phyloP scores from a whole-genome alignment of 2,797 vertebrate genomes.

The Poecilia gillii region DNA sequence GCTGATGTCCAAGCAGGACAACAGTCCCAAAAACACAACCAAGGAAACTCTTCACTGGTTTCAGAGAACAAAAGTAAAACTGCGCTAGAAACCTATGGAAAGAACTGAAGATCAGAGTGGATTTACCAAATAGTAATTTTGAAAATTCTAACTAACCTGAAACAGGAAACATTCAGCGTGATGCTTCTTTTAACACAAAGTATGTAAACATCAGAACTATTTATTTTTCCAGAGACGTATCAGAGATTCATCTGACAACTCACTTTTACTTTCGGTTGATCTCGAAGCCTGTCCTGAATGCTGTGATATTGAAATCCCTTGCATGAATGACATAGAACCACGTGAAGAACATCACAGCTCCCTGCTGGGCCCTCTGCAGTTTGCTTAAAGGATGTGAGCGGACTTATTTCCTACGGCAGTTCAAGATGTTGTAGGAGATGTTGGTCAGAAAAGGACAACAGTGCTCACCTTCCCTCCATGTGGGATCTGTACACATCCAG shows the following conservation, averaged over 20 bases:
- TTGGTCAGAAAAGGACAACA: not conserved
- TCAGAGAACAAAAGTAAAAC: not conserved
- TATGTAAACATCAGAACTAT: not conserved
- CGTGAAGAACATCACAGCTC: not conserved
- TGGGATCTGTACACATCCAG: not conserved
- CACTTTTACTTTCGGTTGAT: not conserved
- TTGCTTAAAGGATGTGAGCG: not conserved
- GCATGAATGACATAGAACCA: not conserved
- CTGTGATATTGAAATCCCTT: not conserved
- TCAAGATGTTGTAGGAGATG: not conserved
- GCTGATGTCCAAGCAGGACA: not conserved
- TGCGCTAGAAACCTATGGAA: not conserved
- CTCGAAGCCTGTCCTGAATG: not conserved
- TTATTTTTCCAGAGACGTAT: not conserved
- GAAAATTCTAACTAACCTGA: not conserved
- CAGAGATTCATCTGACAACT: not conserved
- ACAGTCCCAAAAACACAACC: no score
- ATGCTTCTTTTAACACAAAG: not conserved
- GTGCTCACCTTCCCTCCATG: not conserved
- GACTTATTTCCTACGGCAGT: not conserved
- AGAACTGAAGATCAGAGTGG: not conserved
- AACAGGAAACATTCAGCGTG: not conserved
- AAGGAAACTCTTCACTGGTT: not conserved
- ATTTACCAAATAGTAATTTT: not conserved
- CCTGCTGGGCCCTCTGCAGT: not conserved